Percentiles rank a stretch among this genome's conserved stretches.
Evolutionary conservation across 2,888 invertebrate genomes (phyloP).

Genomic region (Drosophila paramelanica): DNA sequence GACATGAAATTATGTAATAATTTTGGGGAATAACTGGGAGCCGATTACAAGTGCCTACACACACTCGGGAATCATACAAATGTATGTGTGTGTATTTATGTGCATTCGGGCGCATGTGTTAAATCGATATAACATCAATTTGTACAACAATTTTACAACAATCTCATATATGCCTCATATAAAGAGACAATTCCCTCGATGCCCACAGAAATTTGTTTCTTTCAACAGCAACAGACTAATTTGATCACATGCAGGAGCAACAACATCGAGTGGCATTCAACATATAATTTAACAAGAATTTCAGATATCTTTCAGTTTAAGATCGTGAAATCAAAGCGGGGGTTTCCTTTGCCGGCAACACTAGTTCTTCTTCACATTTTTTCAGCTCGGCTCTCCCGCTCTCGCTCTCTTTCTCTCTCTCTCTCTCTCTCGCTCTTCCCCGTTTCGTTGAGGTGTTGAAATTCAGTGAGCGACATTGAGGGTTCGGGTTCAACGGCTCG

Average conservation of each 20-base stretch:
- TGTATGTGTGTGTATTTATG: background rate
- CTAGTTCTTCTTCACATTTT: slow-evolving; percentile 5
- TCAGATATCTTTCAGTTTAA: slow-evolving; percentile 13
- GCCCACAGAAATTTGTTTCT: too few relatives aligned
- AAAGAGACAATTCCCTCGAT: too few relatives aligned
- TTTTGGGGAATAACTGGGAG: slow-evolving; percentile 9
- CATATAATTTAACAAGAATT: slow-evolving; percentile 23
- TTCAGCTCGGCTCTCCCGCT: background rate
- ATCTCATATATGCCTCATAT: background rate
- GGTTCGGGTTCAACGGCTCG: slow-evolving; percentile 56
- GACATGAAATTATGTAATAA: slow-evolving; percentile 53
- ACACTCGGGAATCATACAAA: background rate
- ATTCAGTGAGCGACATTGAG: slow-evolving; percentile 38
- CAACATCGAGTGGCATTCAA: background rate
- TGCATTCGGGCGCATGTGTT: background rate
- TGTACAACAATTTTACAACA: background rate
- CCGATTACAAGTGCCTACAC: background rate
- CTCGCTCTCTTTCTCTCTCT: too few relatives aligned
- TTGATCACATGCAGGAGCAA: background rate
- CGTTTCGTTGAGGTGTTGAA: slow-evolving; percentile 12
- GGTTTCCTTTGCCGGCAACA: slow-evolving; percentile 32
- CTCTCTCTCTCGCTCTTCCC: background rate
- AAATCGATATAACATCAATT: background rate
- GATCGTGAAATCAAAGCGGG: slow-evolving; percentile 46
- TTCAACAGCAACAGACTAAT: background rate